Conservation (phyloP, 2,888 invertebrate genomes). For the Acronicta aceris region DNA sequence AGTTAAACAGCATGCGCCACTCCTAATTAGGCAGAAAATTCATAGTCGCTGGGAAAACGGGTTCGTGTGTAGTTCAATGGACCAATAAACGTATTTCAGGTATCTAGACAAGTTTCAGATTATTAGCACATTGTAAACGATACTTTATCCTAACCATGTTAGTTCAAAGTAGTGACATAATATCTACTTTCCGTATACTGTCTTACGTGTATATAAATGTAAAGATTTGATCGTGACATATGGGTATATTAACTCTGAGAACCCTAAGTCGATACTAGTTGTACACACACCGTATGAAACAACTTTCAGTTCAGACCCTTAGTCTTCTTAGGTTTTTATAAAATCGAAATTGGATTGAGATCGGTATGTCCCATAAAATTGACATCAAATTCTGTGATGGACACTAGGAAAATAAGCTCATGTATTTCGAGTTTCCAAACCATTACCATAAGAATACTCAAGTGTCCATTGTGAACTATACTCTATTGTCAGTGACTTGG, state of each 20-base stretch:
- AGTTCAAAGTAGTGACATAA: conserved; percentile 59
- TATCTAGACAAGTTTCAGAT: conserved; percentile 30
- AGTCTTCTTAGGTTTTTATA: too few species aligned
- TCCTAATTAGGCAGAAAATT: too few species aligned
- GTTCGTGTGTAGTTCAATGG: conserved; percentile 17
- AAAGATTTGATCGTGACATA: background rate
- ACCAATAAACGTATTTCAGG: conserved; percentile 37
- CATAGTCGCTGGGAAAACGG: too few species aligned
- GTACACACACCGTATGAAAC: too few species aligned
- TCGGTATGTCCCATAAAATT: too few species aligned
- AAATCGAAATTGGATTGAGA: too few species aligned
- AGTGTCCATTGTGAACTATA: background rate
- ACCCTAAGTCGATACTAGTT: too few species aligned
- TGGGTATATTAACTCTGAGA: too few species aligned
- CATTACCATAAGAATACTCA: background rate
- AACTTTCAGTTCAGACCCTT: too few species aligned
- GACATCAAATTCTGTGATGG: too few species aligned
- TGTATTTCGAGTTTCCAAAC: background rate
- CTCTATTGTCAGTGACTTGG: conserved; percentile 1
- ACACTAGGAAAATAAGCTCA: background rate
- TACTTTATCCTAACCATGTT: conserved; percentile 18
- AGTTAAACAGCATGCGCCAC: too few species aligned
- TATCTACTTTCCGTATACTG: conserved; percentile 22
- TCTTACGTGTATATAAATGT: conserved; percentile 20
- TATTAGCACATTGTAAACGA: conserved; percentile 21